phyloP scores from a whole-genome alignment of 2,113 vertebrate genomes.

The Acanthochromis polyacanthus region DNA sequence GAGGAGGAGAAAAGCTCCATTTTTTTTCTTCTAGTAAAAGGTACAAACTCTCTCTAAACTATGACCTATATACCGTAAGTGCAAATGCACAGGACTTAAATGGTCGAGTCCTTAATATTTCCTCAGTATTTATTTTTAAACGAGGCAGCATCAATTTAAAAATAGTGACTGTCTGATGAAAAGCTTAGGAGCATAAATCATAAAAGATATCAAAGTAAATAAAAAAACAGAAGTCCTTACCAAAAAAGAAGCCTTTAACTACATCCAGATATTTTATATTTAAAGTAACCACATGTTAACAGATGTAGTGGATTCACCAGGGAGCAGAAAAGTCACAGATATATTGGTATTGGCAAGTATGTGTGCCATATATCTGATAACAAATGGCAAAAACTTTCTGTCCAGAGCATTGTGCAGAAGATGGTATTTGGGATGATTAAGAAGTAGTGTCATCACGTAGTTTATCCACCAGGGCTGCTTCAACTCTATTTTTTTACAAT shows the following conservation, averaged over 20 bases:
- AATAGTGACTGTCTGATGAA: neutral
- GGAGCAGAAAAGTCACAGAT: neutral
- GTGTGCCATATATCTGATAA: too few relatives aligned
- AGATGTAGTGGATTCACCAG: neutral
- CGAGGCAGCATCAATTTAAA: neutral
- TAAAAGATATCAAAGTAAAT: neutral
- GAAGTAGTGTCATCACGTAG: too few relatives aligned
- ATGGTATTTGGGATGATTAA: too few relatives aligned
- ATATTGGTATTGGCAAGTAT: too few relatives aligned
- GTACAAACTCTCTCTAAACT: neutral
- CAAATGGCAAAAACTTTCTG: too few relatives aligned
- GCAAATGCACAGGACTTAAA: neutral
- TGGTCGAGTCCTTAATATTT: slow-evolving; percentile 10
- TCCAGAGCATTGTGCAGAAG: too few relatives aligned
- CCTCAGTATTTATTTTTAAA: slow-evolving; percentile 16
- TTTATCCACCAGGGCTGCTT: too few relatives aligned
- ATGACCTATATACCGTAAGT: neutral
- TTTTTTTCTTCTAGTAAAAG: neutral
- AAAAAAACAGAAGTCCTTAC: neutral
- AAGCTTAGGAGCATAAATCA: neutral
- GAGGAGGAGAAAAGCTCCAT: slow-evolving; percentile 16
- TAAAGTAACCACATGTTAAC: neutral
- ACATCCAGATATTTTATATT: slow-evolving; percentile 10
- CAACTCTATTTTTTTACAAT: too few relatives aligned
- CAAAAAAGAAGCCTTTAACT: neutral